Evolutionary conservation across 2,113 vertebrate genomes (phyloP), one percentile per base, ranked within the genome.

Genomic region (Galbula dea): DNA sequence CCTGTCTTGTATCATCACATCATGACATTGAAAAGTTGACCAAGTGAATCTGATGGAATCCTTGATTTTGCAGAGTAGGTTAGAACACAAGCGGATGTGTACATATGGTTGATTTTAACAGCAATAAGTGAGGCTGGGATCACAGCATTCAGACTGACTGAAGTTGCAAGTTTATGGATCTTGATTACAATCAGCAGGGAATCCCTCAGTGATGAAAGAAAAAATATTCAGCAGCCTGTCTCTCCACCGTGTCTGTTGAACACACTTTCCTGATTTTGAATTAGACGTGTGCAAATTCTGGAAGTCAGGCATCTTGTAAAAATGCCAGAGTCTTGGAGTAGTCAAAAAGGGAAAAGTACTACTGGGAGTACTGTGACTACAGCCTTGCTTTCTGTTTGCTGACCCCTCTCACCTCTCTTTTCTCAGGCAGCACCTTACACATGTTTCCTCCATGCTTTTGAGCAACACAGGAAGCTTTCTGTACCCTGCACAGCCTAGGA

Each of bases 111-210:
- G 96, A 86, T 91, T 96, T 96, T 80, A 95, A 93, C 94, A 93
- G 96, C 93, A 75, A 74, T 83, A 92, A 95, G 88, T 66, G 96
- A 94, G 94, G 90, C 90, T 69, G 92, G 82, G 83, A 94, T 96
- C 92, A 74, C 86, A 36, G 95, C 89, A 66, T 94, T 96, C 93
- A 89, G 93, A 86, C 94, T 89, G 93, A 81, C 93, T 95, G 63
- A 88, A 92, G 94, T 90, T 94, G 81, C 77, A 77, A 91, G 97
- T 96, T 97, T 97, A 94, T 97, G 97, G 95, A 90, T 96, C 97
- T 96, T 97, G 97, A 97, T 97, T 97, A 92, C 96, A 97, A 93
- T 93, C 97, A 97, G 97, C 97, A 95, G 97, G 96, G 96, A 97
- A 96, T 96, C 97, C 93, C 95, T 97, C 94, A 77, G 96, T 96